Conservation (phyloP, 2,113 vertebrate genomes). For the Phoxinus phoxinus region DNA sequence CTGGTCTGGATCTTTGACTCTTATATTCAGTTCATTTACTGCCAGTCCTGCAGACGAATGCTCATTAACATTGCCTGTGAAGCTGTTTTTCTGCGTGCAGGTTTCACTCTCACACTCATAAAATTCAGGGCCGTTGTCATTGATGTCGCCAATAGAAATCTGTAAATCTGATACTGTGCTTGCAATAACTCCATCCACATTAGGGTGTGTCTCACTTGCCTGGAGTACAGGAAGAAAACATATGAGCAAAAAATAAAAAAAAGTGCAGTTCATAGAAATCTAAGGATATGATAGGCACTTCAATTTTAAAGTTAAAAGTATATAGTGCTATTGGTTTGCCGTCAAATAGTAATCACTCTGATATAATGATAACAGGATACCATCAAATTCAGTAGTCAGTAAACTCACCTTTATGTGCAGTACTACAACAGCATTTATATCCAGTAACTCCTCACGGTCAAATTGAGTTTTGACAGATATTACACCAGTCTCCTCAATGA, state of each 20-base stretch:
- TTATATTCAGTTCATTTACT: slow-evolving; percentile 77
- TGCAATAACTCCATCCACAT: slow-evolving; percentile 61
- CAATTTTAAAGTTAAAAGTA: background rate
- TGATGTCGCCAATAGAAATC: slow-evolving; percentile 80
- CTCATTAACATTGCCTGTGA: slow-evolving; percentile 79
- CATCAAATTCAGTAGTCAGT: background rate
- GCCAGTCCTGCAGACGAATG: slow-evolving; percentile 75
- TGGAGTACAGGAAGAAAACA: slow-evolving; percentile 49
- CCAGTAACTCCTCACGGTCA: slow-evolving; percentile 82
- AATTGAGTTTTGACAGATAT: slow-evolving; percentile 74
- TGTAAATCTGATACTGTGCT: slow-evolving; percentile 68
- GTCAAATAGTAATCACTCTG: background rate
- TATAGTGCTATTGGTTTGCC: background rate
- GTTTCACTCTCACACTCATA: slow-evolving; percentile 74
- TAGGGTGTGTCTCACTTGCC: slow-evolving; percentile 66
- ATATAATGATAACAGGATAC: background rate
- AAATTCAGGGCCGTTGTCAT: slow-evolving; percentile 87
- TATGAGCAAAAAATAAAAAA: background rate
- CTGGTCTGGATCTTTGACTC: slow-evolving; percentile 81
- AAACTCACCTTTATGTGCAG: slow-evolving; percentile 78
- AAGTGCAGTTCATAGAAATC: background rate
- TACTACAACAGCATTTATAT: slow-evolving; percentile 67
- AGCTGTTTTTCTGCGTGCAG: slow-evolving; percentile 70
- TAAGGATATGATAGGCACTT: too few relatives aligned
- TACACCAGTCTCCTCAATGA: slow-evolving; percentile 63